These are phyloP conservation scores for Pseudomyrmex flavicornis DNA, from an alignment of 1,140 invertebrate genomes.

Conservation along the genomic window DNA sequence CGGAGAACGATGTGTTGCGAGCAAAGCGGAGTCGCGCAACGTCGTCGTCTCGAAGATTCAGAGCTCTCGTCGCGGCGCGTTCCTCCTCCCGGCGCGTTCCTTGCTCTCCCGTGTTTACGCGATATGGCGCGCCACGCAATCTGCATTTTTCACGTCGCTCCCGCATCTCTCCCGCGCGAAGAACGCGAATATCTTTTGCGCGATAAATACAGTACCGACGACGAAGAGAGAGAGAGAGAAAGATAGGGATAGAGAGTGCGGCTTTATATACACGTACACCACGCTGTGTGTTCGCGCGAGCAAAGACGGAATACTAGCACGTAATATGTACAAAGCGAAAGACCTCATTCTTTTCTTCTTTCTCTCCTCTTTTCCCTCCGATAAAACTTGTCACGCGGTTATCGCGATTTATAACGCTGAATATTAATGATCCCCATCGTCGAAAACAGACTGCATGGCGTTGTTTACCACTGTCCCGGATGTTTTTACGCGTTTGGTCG, in stretches of 20 bases:
- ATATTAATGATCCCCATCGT: conserved; percentile 22
- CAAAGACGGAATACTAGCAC: not conserved
- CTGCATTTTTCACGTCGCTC: not conserved
- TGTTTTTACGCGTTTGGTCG: not conserved
- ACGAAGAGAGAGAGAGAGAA: too few species aligned
- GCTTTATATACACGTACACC: not conserved
- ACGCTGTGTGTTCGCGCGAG: not conserved
- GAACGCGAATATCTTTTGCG: not conserved
- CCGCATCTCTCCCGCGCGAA: not conserved
- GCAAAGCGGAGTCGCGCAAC: not conserved
- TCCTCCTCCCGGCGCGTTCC: conserved; percentile 1
- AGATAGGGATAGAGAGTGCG: too few species aligned
- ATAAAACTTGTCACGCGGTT: not conserved
- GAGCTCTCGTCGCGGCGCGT: too few species aligned
- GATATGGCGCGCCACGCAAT: not conserved
- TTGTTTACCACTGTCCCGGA: not conserved
- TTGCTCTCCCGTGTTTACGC: not conserved
- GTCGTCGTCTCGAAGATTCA: too few species aligned
- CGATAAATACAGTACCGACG: not conserved
- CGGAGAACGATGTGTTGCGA: conserved; percentile 43
- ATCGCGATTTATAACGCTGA: not conserved
- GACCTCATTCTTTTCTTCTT: not conserved
- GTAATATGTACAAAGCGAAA: not conserved
- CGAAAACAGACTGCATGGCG: conserved; percentile 22
- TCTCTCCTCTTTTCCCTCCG: too few species aligned